These are phyloP conservation scores for Sanderia malayensis DNA, from an alignment of 30 jellyfish, hydroid and myxozoan genomes.

Conservation along the genomic window DNA sequence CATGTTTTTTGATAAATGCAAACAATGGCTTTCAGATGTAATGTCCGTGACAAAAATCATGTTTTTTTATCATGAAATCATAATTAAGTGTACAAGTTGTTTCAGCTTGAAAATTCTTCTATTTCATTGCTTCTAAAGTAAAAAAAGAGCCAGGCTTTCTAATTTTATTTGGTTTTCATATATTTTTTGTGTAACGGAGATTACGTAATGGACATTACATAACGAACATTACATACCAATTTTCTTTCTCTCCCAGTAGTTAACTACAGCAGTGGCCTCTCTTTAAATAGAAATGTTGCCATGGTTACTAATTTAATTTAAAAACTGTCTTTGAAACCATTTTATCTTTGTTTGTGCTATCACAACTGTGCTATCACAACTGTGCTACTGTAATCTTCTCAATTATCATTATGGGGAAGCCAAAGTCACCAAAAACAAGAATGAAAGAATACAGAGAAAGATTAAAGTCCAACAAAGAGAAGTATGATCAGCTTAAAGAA, in stretches of 20 bases:
- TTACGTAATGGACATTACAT: background rate
- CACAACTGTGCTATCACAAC: slow-evolving; percentile 1
- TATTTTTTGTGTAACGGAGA: background rate
- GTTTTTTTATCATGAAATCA: background rate
- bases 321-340: background rate
- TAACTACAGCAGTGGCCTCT: slow-evolving; percentile 1
- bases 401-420: background rate
- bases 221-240: background rate
- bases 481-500: background rate
- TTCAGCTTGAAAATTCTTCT: background rate
- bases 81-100: background rate
- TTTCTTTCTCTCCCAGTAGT: background rate
- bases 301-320: background rate
- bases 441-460: background rate
- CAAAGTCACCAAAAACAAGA: slow-evolving; percentile 2
- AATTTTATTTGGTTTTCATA: background rate
- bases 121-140: background rate
- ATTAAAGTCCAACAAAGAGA: background rate
- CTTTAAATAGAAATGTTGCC: background rate
- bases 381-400: background rate
- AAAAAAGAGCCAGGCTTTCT: background rate
- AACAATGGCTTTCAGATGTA: background rate
- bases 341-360: background rate
- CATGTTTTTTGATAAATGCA: background rate
- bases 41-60: background rate